Conservation (phyloP, 1,140 invertebrate genomes). For the Anoplophora glabripennis region DNA sequence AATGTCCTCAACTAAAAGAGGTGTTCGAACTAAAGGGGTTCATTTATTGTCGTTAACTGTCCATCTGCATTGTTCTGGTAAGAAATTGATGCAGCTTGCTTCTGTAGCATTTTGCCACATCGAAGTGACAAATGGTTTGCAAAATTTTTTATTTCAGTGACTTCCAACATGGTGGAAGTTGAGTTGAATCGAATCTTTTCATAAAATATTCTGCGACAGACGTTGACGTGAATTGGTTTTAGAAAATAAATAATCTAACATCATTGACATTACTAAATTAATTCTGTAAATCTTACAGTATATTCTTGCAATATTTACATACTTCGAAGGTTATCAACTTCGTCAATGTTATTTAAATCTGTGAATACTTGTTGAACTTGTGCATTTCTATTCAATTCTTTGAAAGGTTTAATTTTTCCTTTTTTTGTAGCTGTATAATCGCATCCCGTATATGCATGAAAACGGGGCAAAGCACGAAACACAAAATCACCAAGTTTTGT, state of each 20-base stretch:
- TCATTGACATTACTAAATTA: conserved; percentile 34
- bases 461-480: conserved; percentile 37
- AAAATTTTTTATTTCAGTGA: conserved; percentile 35
- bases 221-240: conserved; percentile 32
- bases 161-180: conserved; percentile 29
- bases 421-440: conserved; percentile 45
- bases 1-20: conserved; percentile 8
- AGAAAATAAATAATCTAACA: conserved; percentile 35
- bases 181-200: conserved; percentile 20
- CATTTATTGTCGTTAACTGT: neutral
- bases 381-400: conserved; percentile 35
- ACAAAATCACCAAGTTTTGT: conserved; percentile 32
- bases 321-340: conserved; percentile 35
- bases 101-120: conserved; percentile 26
- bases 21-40: conserved; percentile 15
- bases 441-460: conserved; percentile 43
- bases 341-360: no score
- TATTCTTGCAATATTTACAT: conserved; percentile 19
- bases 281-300: conserved; percentile 36
- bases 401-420: conserved; percentile 44
- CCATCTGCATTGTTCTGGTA: conserved; percentile 23
- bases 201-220: conserved; percentile 31
- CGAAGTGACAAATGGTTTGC: no score
- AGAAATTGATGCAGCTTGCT: conserved; percentile 25
- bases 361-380: conserved; percentile 30